phyloP scores from a whole-genome alignment of 2,113 vertebrate species.

The Propithecus coquereli region DNA sequence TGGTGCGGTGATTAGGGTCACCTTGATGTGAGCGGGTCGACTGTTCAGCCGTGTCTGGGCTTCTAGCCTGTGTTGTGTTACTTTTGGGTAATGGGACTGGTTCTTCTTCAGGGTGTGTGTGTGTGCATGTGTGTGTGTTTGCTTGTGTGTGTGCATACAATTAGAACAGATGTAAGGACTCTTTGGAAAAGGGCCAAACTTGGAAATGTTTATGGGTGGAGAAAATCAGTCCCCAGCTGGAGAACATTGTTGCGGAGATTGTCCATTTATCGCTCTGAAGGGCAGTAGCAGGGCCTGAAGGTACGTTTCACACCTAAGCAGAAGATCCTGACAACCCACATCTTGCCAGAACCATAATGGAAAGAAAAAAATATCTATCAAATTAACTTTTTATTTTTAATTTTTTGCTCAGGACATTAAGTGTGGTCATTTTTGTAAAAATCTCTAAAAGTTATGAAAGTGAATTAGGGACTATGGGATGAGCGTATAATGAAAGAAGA shows the following conservation, averaged over 20 bases:
- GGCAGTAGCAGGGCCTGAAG: neutral
- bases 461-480: neutral
- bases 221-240: neutral
- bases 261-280: neutral
- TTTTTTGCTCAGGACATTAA: neutral
- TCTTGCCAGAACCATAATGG: neutral
- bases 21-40: neutral
- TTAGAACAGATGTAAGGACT: neutral
- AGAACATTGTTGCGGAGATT: neutral
- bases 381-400: neutral
- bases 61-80: too few relatives aligned
- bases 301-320: neutral
- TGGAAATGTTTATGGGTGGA: neutral
- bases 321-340: neutral
- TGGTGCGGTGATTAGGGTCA: neutral
- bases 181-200: neutral
- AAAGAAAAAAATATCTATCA: neutral
- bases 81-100: neutral
- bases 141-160: neutral
- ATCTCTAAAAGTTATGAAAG: neutral
- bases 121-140: neutral
- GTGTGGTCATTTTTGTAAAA: too few relatives aligned
- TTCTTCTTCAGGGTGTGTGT: neutral
- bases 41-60: neutral
- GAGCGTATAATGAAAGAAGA: neutral